These are phyloP conservation scores for Caenorhabditis remanei DNA, from an alignment of 1,140 invertebrate genomes.

Conservation along the genomic window DNA sequence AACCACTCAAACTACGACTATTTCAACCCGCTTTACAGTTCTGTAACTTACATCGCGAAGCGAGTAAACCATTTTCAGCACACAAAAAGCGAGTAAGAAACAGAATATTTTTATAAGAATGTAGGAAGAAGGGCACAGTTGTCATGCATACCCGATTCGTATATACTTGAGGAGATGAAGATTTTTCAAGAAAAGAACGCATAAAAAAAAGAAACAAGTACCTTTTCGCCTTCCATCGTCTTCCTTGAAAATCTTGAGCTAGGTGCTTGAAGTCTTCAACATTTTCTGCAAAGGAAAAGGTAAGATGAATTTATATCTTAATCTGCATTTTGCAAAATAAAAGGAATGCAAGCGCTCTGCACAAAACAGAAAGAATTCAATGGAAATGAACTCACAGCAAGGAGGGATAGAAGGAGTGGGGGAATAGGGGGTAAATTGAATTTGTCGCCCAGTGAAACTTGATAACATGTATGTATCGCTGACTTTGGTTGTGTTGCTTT, in stretches of 20 bases:
- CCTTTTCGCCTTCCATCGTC: neutral
- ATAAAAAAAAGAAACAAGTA: neutral
- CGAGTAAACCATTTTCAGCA: constrained; percentile 15
- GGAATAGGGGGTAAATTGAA: constrained; percentile 10
- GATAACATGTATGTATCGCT: constrained; percentile 27
- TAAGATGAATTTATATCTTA: neutral
- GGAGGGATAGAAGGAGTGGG: neutral
- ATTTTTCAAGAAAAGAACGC: neutral
- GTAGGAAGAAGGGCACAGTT: neutral
- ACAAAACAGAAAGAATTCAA: neutral
- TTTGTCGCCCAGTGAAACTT: constrained; percentile 19
- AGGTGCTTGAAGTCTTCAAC: neutral
- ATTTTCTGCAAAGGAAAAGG: neutral
- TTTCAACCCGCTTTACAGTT: neutral
- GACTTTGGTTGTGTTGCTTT: neutral
- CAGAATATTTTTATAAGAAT: neutral
- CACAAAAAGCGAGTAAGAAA: neutral
- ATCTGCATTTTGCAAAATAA: neutral
- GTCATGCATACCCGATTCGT: constrained; percentile 36
- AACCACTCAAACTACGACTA: neutral
- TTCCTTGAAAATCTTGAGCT: neutral
- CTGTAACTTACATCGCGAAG: neutral
- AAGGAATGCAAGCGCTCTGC: neutral
- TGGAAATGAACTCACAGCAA: constrained; percentile 11
- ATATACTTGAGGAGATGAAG: constrained; percentile 34